phyloP scores from a whole-genome alignment of 2,113 vertebrate species.

The Patagioenas fasciata region DNA sequence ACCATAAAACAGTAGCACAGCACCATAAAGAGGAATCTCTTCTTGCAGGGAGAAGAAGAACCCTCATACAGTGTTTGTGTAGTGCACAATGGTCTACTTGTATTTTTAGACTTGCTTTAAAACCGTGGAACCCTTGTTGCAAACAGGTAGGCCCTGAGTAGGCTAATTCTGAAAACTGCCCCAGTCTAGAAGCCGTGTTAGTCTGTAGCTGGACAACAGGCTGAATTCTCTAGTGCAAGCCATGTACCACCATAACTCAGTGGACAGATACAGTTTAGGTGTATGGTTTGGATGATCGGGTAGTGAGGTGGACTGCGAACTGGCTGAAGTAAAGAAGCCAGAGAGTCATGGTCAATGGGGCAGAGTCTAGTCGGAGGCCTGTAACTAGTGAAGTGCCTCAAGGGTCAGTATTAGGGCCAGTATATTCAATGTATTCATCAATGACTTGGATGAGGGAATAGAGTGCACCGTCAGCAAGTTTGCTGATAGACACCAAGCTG shows the following conservation, averaged over 20 bases:
- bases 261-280: background rate
- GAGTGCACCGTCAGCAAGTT: too few species aligned
- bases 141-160: background rate
- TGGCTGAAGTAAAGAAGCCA: too few species aligned
- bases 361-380: too few species aligned
- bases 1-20: background rate
- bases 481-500: too few species aligned
- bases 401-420: too few species aligned
- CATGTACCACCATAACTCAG: background rate
- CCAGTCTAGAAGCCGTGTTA: background rate
- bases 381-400: too few species aligned
- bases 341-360: too few species aligned
- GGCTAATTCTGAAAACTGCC: background rate
- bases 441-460: too few species aligned
- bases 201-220: rapidly evolving
- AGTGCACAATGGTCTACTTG: background rate
- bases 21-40: background rate
- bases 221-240: background rate
- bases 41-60: background rate
- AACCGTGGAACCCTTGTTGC: rapidly evolving
- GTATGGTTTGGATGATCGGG: background rate
- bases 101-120: background rate
- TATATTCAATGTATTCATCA: too few species aligned
- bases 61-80: background rate
- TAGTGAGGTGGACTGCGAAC: too few species aligned